Percentiles rank a stretch among this genome's conserved stretches.
Conservation (phyloP, 2,113 vertebrate genomes). For the Lichenostomus cassidix region DNA sequence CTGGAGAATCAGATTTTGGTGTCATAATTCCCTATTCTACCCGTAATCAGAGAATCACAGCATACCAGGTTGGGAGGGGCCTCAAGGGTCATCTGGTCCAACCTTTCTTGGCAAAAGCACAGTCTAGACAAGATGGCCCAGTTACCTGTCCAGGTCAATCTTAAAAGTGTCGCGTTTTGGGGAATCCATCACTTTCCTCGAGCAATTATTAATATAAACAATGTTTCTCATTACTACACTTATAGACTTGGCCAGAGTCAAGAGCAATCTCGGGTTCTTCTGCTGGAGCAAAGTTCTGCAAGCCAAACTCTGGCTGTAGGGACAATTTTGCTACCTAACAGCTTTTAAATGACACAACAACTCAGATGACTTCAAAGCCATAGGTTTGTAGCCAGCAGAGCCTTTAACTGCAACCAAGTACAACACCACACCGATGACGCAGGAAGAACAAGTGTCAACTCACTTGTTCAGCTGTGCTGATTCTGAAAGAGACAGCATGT, state of each 20-base stretch:
- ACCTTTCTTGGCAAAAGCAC: background rate
- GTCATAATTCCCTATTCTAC: background rate
- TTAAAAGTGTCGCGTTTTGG: accelerated
- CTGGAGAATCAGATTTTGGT: background rate
- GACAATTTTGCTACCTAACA: background rate
- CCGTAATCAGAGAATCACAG: background rate
- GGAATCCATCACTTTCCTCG: background rate
- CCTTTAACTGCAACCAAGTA: background rate
- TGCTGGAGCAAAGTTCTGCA: background rate
- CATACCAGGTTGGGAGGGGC: background rate
- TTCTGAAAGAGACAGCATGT: background rate
- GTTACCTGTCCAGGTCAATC: background rate
- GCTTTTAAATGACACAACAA: background rate
- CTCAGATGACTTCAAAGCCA: background rate
- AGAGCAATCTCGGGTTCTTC: background rate
- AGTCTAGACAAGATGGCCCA: background rate
- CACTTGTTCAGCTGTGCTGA: background rate
- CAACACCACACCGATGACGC: background rate
- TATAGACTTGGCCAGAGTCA: background rate
- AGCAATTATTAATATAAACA: background rate
- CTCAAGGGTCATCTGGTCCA: background rate
- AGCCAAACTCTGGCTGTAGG: background rate
- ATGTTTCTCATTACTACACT: background rate
- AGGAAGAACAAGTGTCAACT: background rate
- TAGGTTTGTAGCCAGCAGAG: background rate